Conservation (phyloP, 2,797 vertebrate genomes). For the Peromyscus attwateri region DNA sequence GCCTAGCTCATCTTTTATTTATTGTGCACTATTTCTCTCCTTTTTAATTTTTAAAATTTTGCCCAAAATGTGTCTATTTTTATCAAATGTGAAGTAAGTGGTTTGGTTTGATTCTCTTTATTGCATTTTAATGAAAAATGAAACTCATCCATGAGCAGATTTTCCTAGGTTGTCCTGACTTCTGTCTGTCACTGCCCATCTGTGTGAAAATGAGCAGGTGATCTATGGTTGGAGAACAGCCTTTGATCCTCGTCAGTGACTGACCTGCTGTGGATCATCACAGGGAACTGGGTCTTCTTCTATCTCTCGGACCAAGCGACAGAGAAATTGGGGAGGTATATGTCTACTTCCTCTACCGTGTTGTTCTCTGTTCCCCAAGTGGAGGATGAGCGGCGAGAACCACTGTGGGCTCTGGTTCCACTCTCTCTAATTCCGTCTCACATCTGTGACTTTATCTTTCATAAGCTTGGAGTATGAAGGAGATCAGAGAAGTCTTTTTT, state of each 20-base stretch:
- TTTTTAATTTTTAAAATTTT: neutral
- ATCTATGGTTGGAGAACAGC: neutral
- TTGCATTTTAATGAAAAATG: neutral
- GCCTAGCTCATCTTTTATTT: neutral
- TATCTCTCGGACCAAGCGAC: neutral
- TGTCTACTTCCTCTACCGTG: neutral
- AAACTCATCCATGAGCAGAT: neutral
- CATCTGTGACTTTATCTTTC: neutral
- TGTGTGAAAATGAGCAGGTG: neutral
- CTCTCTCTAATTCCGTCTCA: neutral
- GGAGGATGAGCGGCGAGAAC: neutral
- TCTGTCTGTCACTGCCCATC: neutral
- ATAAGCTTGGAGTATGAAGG: neutral
- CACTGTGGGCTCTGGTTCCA: neutral
- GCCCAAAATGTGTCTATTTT: neutral
- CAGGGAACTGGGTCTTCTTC: neutral
- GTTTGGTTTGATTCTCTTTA: neutral
- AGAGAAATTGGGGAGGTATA: neutral
- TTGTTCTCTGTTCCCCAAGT: neutral
- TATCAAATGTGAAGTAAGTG: slow-evolving; percentile 25
- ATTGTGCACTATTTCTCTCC: neutral
- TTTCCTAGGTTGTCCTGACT: neutral
- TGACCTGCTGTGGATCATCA: neutral
- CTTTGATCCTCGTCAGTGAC: neutral
- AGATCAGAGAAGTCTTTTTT: neutral